Conservation (phyloP, 2,888 invertebrate species). For the Podabrus alpinus region DNA sequence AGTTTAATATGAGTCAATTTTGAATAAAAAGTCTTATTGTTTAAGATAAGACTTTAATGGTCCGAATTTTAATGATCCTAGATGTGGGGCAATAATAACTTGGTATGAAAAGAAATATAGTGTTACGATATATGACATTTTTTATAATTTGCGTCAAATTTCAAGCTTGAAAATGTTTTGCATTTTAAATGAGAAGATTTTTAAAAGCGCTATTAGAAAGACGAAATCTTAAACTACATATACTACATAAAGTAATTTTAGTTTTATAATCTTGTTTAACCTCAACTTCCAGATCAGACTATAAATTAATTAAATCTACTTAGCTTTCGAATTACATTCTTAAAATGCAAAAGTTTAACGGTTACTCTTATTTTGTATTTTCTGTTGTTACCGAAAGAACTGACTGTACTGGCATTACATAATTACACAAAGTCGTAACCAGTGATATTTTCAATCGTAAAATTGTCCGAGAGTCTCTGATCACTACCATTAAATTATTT, state of each 20-base stretch:
- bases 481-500: background rate
- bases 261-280: background rate
- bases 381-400: too few species aligned
- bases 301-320: background rate
- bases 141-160: background rate
- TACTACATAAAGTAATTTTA: background rate
- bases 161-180: background rate
- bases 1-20: background rate
- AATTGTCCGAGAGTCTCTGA: background rate
- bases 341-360: background rate
- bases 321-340: background rate
- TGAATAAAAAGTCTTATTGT: background rate
- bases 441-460: background rate
- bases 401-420: background rate
- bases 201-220: background rate
- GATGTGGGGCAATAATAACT: background rate
- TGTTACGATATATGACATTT: background rate
- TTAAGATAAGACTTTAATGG: background rate
- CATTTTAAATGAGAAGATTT: background rate
- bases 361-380: background rate
- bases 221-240: background rate
- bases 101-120: background rate
- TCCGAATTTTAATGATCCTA: background rate
- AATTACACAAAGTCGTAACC: background rate
- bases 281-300: background rate